phyloP scores from a whole-genome alignment of 2,797 vertebrate genomes.

The Darevskia mixta region DNA sequence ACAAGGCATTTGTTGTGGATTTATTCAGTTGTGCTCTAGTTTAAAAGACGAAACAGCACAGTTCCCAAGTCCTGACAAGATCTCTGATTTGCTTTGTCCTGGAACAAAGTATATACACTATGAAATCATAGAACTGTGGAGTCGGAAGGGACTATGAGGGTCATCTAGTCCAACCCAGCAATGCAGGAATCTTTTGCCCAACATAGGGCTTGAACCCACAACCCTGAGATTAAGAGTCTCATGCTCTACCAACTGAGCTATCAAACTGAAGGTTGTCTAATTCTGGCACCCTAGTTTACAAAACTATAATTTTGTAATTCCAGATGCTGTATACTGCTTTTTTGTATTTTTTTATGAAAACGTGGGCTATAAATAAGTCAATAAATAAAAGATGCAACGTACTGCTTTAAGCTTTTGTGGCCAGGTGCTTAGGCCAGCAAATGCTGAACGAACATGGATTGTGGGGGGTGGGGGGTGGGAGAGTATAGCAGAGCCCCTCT shows the following conservation, averaged over 20 bases:
- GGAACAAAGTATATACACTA: not conserved
- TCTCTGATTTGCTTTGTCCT: not conserved
- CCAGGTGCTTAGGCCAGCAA: not conserved
- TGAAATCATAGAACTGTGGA: too few species aligned
- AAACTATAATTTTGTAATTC: not conserved
- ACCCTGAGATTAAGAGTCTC: too few species aligned
- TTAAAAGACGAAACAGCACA: not conserved
- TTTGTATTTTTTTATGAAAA: too few species aligned
- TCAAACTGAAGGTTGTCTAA: not conserved
- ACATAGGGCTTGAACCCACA: too few species aligned
- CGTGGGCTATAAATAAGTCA: too few species aligned
- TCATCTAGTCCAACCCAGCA: too few species aligned
- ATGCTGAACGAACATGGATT: conserved; percentile 3
- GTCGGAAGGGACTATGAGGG: too few species aligned
- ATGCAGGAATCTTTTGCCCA: too few species aligned
- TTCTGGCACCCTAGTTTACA: conserved; percentile 5
- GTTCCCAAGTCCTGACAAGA: not conserved
- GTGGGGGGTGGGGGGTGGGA: not conserved
- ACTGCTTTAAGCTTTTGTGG: not conserved
- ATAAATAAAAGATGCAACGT: too few species aligned
- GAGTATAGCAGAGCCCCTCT: not conserved
- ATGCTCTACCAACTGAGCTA: too few species aligned
- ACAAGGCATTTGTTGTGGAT: not conserved
- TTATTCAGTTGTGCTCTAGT: not conserved
- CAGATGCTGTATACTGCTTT: too few species aligned